Evolutionary conservation across 1,140 invertebrate genomes (phyloP), one percentile per base, ranked within the genome.

Genomic region (Macrosteles quadrilineatus): DNA sequence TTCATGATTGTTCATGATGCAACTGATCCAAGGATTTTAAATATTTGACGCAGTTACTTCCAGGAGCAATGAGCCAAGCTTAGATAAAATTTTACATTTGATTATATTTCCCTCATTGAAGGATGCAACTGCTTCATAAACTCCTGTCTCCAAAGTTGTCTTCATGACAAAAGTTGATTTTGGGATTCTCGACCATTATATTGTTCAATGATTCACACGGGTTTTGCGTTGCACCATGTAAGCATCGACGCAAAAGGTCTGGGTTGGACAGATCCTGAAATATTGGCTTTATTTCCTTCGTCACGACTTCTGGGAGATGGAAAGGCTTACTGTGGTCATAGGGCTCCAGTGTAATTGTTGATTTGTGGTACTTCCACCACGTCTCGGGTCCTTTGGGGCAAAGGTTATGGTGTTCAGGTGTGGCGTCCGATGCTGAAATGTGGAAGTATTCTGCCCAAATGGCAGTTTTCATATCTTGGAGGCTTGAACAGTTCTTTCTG

Each of bases 391-490:
- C 75, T 47, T 43, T 32, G 63, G 75, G 73, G 65, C 76, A 77
- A 45, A 74, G 69, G 25, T 63, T 32, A 68, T 77, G 77, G 25
- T 70, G 50, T 14, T 19, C 2, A 4, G 76, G 77, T 32, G 76
- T 70, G 36, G 74, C 67, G 57, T 78, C 74, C 47, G 77, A 77
- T 29, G 76, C 80, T 45, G 69, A 71, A 19, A 76, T 72, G 67
- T 80, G 77, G 71, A 76, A 74, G 70, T 66, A 78, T 27, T 75
- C 76, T 67, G 75, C 75, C 77, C 74, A 76, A 25, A 80, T 73
- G 25, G 76, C 77, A 45, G 75, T 72, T 69, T 73, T 75, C 76
- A 78, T 80, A 32, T 79, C 68, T 2, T 68, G 21, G 36, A 75
- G 67, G 69, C 73, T 77, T 70, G 75, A 72, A 68, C 11, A 36